Evolutionary conservation across 2,888 invertebrate genomes (phyloP), one percentile per base, ranked within the genome.

Genomic region (Brenthis hecate): DNA sequence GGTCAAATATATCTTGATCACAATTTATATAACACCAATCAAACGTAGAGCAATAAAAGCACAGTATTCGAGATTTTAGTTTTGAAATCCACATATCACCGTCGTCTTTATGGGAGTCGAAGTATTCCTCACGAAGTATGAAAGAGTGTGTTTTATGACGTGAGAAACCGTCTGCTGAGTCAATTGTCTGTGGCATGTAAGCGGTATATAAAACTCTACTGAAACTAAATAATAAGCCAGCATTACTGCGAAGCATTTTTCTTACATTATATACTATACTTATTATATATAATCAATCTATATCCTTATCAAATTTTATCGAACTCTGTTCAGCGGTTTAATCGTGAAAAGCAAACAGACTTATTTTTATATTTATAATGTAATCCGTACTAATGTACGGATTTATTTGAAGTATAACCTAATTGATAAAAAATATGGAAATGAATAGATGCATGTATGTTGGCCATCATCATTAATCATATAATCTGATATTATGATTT

Each of bases 141-240:
- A 54, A 56, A 51, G 54, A 53, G 63, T 64, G 68, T 68, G 11
- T 68, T 68, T 68, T 68, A 68, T 32, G 63, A 68, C 54, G 64
- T 57, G 53, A 55, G 64, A 58, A 64, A 50, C 65, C 55, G 61
- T 66, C 66, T 66, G 66, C 48, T 51, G 23, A 56, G 51, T 53
- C 63, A 54, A 64, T 64, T 68, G 68, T 68, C 64, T 68, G 58
- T 19, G 19, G 43, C 32, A 68, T 47, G 64, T 64, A 32, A 51
- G 54, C 57, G 54, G 47, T 23, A 68, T 57, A 68, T 54, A 63
- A 48, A 19, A 55, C 16, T 50, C 32, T 14, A 57, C 50, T 63
- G 19, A 57, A 63, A 57, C 43, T 32, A 0, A 66, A 48, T 13
- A 36, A 56, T 51, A 56, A 28, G 19, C 19, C 56, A 16, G 43